These are phyloP conservation scores for Aurelia coerulea DNA, from an alignment of 30 jellyfish, hydroid and myxozoan species.

Conservation along the genomic window DNA sequence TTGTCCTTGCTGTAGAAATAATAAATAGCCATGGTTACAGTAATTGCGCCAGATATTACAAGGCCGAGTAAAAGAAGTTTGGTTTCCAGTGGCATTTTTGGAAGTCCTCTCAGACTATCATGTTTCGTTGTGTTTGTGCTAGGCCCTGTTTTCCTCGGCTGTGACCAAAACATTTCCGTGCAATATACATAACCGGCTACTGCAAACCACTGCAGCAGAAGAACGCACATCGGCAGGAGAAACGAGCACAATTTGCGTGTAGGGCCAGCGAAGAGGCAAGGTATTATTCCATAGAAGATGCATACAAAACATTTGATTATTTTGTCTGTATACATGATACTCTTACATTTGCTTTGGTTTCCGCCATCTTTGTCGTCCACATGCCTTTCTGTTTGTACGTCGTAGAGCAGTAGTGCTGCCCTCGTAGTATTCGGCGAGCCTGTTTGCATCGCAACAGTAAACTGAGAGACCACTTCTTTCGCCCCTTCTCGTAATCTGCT, in stretches of 20 bases:
- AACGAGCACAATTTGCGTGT: constrained; percentile 7
- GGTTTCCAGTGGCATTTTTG: constrained; percentile 44
- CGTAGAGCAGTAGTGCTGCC: no score
- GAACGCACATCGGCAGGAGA: constrained; percentile 4
- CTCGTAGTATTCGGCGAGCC: no score
- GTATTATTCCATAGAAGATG: constrained; percentile 40
- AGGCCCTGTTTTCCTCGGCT: neutral
- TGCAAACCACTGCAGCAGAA: constrained; percentile 44
- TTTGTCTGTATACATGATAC: constrained; percentile 24
- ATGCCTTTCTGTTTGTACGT: neutral
- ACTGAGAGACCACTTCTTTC: no score
- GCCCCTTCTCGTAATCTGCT: no score
- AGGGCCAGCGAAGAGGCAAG: constrained; percentile 22
- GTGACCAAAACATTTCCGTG: constrained; percentile 42
- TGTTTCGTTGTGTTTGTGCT: no score
- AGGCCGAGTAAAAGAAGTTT: constrained; percentile 41
- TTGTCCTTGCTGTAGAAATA: constrained; percentile 36
- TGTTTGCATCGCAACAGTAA: no score
- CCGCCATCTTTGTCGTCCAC: neutral
- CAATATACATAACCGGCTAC: constrained; percentile 50
- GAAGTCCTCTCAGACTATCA: neutral
- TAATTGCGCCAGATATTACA: constrained; percentile 45
- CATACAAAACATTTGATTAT: constrained; percentile 39
- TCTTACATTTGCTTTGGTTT: neutral
- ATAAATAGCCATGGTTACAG: constrained; percentile 44